These are phyloP conservation scores for Cryptotermes secundus DNA, from an alignment of 1,140 invertebrate genomes.

Conservation along the genomic window DNA sequence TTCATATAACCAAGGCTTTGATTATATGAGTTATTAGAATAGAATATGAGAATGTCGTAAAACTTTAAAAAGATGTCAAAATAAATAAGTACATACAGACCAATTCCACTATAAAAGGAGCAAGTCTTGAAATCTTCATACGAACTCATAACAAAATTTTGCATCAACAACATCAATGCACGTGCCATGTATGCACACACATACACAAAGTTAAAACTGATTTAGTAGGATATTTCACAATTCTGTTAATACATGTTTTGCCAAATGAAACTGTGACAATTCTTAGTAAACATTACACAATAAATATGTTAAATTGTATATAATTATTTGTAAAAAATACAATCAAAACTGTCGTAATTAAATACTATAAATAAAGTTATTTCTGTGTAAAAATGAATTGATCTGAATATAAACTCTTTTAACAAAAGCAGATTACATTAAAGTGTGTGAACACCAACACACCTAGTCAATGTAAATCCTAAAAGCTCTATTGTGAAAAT, in stretches of 20 bases:
- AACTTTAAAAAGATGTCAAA: not conserved
- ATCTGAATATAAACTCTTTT: not conserved
- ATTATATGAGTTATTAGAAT: not conserved
- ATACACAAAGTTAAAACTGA: not conserved
- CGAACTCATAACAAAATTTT: not conserved
- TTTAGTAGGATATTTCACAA: not conserved
- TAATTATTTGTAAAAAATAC: constrained; percentile 12
- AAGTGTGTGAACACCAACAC: not conserved
- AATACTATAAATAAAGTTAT: constrained; percentile 7
- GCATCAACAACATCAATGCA: not conserved
- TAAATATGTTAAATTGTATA: constrained; percentile 15
- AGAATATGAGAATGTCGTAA: not conserved
- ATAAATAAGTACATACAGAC: not conserved
- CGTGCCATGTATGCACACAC: not conserved
- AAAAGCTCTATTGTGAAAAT: not conserved
- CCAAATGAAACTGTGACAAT: not conserved
- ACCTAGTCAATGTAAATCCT: not conserved
- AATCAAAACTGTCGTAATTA: constrained; percentile 3
- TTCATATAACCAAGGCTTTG: not conserved
- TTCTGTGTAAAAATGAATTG: not conserved
- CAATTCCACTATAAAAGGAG: not conserved
- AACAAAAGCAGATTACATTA: constrained; percentile 1
- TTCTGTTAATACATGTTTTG: not conserved
- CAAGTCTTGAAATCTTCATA: not conserved
- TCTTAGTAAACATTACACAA: not conserved